A percentile compares a stretch with the other conserved stretches of the same genome.
These are phyloP conservation scores for Notolepis coatsorum DNA, from an alignment of 2,797 vertebrate genomes.

Conservation along the genomic window DNA sequence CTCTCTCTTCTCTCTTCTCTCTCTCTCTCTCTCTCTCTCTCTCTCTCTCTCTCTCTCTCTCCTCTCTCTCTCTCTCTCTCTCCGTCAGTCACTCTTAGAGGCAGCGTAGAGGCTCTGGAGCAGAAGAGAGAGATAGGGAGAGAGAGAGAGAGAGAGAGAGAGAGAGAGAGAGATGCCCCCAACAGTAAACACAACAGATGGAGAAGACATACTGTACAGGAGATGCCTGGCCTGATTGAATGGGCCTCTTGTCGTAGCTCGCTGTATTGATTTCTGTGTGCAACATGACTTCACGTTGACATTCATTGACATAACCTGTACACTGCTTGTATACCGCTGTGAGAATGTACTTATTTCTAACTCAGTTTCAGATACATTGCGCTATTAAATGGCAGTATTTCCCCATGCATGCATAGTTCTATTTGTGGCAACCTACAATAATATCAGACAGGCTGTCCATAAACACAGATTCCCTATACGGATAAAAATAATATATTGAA, in stretches of 20 bases:
- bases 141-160: constrained; percentile 40
- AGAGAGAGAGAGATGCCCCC: constrained; percentile 27
- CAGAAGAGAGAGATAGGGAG: constrained; percentile 40
- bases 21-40: too few species aligned
- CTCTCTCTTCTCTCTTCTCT: too few species aligned
- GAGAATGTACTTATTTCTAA: not conserved
- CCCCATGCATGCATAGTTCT: too few species aligned
- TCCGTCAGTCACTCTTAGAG: constrained; percentile 63
- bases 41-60: too few species aligned
- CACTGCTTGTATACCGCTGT: not conserved
- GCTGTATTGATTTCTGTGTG: constrained; percentile 43
- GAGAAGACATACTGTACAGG: constrained; percentile 54
- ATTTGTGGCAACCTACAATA: too few species aligned
- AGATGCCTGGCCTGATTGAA: constrained; percentile 57
- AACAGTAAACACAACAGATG: constrained; percentile 68
- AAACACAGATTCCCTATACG: too few species aligned
- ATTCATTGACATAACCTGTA: constrained; percentile 38
- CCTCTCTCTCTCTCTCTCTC: too few species aligned
- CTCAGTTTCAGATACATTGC: not conserved
- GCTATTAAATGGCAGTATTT: not conserved
- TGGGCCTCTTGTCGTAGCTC: constrained; percentile 51
- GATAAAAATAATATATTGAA: too few species aligned
- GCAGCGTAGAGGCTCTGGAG: constrained; percentile 41
- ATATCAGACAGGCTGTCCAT: too few species aligned
- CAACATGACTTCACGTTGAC: constrained; percentile 28